Conservation (phyloP, 2,797 vertebrate genomes). For the Antennarius maculatus region DNA sequence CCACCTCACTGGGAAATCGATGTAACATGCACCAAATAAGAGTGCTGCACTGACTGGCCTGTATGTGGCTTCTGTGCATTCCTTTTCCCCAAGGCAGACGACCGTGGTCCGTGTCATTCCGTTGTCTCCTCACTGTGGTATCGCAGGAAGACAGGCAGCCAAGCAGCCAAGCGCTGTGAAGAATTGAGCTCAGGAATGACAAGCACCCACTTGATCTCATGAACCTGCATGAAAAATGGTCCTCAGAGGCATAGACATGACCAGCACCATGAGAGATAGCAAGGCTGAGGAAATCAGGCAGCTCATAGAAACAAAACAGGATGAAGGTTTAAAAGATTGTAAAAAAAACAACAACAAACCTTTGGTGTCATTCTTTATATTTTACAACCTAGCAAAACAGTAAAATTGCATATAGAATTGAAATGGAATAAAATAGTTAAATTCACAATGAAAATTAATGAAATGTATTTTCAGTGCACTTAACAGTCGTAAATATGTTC, state of each 20-base stretch:
- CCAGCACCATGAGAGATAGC: conserved; percentile 20
- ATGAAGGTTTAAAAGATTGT: neutral
- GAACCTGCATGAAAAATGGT: conserved; percentile 64
- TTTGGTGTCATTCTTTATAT: no score
- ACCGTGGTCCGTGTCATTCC: conserved; percentile 51
- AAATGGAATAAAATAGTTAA: no score
- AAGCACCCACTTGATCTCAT: conserved; percentile 69
- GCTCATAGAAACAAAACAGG: conserved; percentile 14
- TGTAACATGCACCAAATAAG: conserved; percentile 60
- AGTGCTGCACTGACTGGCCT: conserved; percentile 3
- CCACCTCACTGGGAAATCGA: conserved; percentile 56
- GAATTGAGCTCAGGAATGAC: conserved; percentile 62
- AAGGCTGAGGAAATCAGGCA: conserved; percentile 31
- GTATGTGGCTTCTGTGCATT: conserved; percentile 26
- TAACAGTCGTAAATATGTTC: no score
- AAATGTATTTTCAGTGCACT: no score
- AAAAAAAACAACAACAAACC: neutral
- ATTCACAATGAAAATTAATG: no score
- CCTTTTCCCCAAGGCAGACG: conserved; percentile 39
- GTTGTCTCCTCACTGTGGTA: conserved; percentile 56
- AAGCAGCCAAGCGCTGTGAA: conserved; percentile 39
- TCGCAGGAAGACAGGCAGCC: conserved; percentile 57
- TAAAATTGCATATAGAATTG: no score
- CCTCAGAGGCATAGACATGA: conserved; percentile 41
- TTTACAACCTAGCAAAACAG: no score